Evolutionary conservation across 2,113 vertebrate species (phyloP), one percentile per base, ranked within the genome.

Genomic region (Corythoichthys haematopterus): DNA sequence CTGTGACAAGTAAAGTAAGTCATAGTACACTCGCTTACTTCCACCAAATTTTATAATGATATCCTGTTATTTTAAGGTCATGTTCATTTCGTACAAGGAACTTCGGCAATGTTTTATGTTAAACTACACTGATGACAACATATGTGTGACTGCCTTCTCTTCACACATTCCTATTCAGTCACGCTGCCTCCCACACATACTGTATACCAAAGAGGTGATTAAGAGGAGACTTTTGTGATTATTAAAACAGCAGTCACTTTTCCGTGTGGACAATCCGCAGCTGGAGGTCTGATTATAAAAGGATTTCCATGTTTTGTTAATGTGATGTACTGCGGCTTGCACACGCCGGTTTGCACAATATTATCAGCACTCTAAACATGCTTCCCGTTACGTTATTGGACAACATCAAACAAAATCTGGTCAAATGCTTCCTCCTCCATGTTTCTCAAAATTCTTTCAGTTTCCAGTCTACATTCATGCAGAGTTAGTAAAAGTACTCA

Each of bases 291-390:
- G 48, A 73, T 71, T 75, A 65, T 81, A 85, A 86, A 77, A 84
- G 85, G 77, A 87, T 90, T 85, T 82, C 7, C 75, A 40, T 71
- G 20, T 76, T 80, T 75, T 76, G 71, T 80, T 87, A 88, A 88
- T 90, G 71, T 77, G 77, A 88, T 87, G 78, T 58, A 59, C 78
- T 80, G 77, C 45, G 76, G 55, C 43, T 64, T 59, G 51, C 33
- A 62, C 53, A 59, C 12, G 45, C 50, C 28, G 50, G 66, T 72
- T 85, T 74, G 69, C 58, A n/a, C 40, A 80, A 76, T 58, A 65
- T 66, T 68, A 68, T 72, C 65, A 64, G 36, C 51, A 38, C 69
- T 74, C 37, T 59, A 65, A 75, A 56, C 8, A 14, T 43, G 14
- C 66, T 66, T 71, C 53, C 16, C 74, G 53, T 70, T 62, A 12